Evolutionary conservation across 30 jellyfish, hydroid and myxozoan genomes (phyloP).

Genomic region (Calvadosia cruxmelitensis): DNA sequence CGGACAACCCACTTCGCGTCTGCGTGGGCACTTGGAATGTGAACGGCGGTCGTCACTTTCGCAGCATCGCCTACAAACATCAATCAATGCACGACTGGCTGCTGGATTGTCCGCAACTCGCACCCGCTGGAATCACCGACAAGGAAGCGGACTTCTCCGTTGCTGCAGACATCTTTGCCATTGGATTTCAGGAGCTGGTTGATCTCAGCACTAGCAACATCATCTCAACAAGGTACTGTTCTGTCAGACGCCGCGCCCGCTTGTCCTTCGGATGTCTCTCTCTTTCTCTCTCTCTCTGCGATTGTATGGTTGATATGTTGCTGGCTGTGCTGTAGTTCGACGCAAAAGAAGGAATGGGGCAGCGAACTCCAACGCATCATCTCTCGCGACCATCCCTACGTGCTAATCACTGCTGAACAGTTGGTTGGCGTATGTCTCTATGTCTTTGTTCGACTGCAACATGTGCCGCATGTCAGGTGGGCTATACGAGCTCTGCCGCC

Average conservation of each 20-base stretch:
- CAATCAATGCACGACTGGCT: conserved; percentile 98
- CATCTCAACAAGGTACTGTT: conserved; percentile 94
- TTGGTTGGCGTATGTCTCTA: conserved; percentile 96
- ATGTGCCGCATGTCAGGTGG: conserved; percentile 84
- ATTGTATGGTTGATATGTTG: too few relatives aligned
- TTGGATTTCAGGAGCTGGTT: conserved; percentile 94
- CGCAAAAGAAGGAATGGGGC: conserved; percentile 96
- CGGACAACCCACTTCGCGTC: conserved; percentile 46
- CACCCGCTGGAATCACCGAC: conserved; percentile 86
- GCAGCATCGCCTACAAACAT: conserved; percentile 96
- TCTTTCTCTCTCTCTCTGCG: too few relatives aligned
- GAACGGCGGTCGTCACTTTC: conserved; percentile 93
- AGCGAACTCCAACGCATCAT: conserved; percentile 69
- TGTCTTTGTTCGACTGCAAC: conserved; percentile 82
- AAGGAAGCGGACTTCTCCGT: conserved; percentile 34
- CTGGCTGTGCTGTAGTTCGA: too few relatives aligned
- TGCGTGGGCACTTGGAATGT: conserved; percentile 99
- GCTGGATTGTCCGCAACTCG: conserved; percentile 50
- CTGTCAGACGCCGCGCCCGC: too few relatives aligned
- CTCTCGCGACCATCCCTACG: conserved; percentile 92
- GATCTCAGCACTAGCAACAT: conserved; percentile 80
- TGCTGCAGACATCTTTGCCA: conserved; percentile 82
- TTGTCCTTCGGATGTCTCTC: too few relatives aligned
- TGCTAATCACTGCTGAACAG: conserved; percentile 75
- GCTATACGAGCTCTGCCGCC: background rate